Conservation (phyloP, 2,113 vertebrate genomes). For the Macquaria australasica region DNA sequence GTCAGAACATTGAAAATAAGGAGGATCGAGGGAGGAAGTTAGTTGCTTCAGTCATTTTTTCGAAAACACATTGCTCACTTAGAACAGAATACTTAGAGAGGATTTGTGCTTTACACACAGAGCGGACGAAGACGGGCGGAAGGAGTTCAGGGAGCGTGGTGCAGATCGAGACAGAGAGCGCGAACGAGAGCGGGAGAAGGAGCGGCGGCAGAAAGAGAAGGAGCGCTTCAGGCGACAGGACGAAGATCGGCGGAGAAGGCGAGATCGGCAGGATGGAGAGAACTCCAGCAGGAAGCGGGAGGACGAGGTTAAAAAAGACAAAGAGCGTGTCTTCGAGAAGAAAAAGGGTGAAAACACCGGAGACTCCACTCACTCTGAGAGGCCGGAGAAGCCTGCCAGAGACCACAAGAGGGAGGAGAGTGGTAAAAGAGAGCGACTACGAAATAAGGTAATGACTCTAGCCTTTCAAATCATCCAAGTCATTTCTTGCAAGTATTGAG, state of each 20-base stretch:
- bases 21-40: constrained; percentile 94
- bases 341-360: constrained; percentile 85
- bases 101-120: constrained; percentile 72
- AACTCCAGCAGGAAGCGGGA: constrained; percentile 90
- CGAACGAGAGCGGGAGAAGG: constrained; percentile 90
- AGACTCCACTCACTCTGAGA: constrained; percentile 85
- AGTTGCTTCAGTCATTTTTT: constrained; percentile 38
- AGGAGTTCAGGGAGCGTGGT: constrained; percentile 93
- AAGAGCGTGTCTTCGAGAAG: constrained; percentile 89
- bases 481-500: background rate
- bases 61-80: background rate
- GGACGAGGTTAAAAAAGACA: constrained; percentile 92
- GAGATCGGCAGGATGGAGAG: constrained; percentile 93
- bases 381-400: constrained; percentile 86
- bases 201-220: constrained; percentile 89
- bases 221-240: constrained; percentile 92
- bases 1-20: constrained; percentile 88
- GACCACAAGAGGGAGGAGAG: constrained; percentile 92
- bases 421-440: constrained; percentile 91
- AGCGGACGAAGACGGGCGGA: constrained; percentile 88
- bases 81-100: background rate
- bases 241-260: constrained; percentile 92
- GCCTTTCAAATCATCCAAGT: background rate
- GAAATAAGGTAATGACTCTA: constrained; percentile 90
- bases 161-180: constrained; percentile 89